Evolutionary conservation across 1,140 invertebrate genomes (phyloP).

Genomic region (Neodiprion pinetum): DNA sequence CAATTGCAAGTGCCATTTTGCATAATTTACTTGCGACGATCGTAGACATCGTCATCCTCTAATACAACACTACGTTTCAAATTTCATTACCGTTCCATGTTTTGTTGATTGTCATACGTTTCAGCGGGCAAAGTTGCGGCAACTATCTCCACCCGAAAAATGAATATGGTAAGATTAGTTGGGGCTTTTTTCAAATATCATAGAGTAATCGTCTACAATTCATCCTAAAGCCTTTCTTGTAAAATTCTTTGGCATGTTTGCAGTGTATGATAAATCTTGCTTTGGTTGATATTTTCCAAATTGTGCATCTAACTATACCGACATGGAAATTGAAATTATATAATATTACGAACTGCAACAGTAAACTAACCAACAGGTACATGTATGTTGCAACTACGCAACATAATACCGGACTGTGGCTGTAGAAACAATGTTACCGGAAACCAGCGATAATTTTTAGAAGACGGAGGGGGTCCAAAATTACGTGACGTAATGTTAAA

Average conservation of each 20-base stretch:
- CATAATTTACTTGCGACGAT: neutral
- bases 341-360: too few species aligned
- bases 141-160: conserved; percentile 64
- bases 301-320: too few species aligned
- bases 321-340: too few species aligned
- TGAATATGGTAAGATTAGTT: conserved; percentile 61
- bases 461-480: too few species aligned
- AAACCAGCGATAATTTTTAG: too few species aligned
- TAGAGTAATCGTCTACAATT: neutral
- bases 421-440: too few species aligned
- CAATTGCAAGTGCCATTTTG: neutral
- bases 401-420: too few species aligned
- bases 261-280: neutral
- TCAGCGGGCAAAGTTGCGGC: conserved; percentile 63
- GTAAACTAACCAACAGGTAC: too few species aligned
- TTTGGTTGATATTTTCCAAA: too few species aligned
- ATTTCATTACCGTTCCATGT: conserved; percentile 36
- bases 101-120: conserved; percentile 62
- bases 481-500: too few species aligned
- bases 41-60: neutral
- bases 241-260: neutral
- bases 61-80: neutral
- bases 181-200: conserved; percentile 29
- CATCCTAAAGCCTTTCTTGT: neutral
- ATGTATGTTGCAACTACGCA: too few species aligned